Base-by-base conservation (phyloP, 2,797 vertebrate species). In the Siniperca scherzeri region DNA sequence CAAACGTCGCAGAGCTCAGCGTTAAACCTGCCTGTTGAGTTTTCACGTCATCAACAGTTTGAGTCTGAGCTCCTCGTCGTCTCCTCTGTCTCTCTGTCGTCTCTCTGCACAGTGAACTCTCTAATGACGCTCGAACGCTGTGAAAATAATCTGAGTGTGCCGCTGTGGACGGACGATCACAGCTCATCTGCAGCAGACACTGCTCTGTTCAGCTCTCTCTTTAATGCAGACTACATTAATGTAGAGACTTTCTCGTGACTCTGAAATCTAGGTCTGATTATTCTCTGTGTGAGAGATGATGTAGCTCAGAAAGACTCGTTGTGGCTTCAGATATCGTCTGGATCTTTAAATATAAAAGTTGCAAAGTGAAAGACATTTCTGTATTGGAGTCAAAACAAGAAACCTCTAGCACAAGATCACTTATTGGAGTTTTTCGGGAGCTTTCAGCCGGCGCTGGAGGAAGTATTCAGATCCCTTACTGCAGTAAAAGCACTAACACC, bases 61-160 rank as follows among this genome's bases (percentile, higher is more conserved):
- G 17, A 14, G 25, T 22, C 16, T 22, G 53, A 22, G 8, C 21
- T 52, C 59, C n/a, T 44, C 73, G 1, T 42, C 68, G 1, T 70
- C 46, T 50, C 17, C 27, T 50, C 66, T 4, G 66, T 46, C 62
- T 44, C 19, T 5, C 19, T 11, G 25, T 16, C 12, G 4, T 64
- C 38, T 65, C 25, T 50, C 64, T 46, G 25, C 72, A 16, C 48
- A 2, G n/a, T 42, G 60, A 60, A 40, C 74, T 48, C 25, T 59
- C 30, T 59, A 38, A 50, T 40, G 74, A 77, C 22, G 65, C 38
- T 5, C 7, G 12, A n/a, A 16, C 3, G 12, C 62, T 67, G 38
- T 57, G 62, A 56, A 67, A 67, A 67, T 53, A 76, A 75, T 56
- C 50, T 0, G 25, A 46, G 52, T 22, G 44, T 14, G 46, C 44